Evolutionary conservation across 2,113 vertebrate species (phyloP).

Genomic region (Tachycineta bicolor): DNA sequence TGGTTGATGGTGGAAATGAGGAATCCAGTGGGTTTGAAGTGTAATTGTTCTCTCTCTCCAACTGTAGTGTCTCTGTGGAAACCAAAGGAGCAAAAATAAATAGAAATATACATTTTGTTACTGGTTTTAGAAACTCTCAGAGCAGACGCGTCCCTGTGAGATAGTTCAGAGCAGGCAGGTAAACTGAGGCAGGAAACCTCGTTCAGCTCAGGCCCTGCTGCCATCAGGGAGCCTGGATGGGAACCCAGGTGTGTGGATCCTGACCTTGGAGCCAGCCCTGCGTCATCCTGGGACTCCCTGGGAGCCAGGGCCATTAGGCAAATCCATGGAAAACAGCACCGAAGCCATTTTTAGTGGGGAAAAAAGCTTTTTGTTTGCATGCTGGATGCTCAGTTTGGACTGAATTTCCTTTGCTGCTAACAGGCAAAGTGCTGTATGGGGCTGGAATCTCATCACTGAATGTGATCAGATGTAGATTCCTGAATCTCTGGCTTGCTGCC

Average conservation of each 20-base stretch:
- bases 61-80: neutral
- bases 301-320: neutral
- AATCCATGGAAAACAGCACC: neutral
- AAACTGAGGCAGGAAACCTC: neutral
- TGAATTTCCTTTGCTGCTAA: neutral
- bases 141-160: neutral
- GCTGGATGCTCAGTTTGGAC: neutral
- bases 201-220: accelerated
- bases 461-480: neutral
- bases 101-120: neutral
- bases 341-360: neutral
- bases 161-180: neutral
- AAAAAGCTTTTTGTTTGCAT: neutral
- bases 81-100: neutral
- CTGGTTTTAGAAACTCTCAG: neutral
- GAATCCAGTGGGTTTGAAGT: neutral
- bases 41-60: neutral
- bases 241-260: neutral
- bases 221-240: accelerated
- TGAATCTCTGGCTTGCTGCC: neutral
- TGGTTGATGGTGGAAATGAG: neutral
- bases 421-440: neutral
- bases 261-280: neutral
- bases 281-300: neutral
- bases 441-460: neutral